A percentile compares a stretch with the other conserved stretches of the same genome.
phyloP scores from a whole-genome alignment of 2,888 invertebrate genomes.

The Calameuta filiformis region DNA sequence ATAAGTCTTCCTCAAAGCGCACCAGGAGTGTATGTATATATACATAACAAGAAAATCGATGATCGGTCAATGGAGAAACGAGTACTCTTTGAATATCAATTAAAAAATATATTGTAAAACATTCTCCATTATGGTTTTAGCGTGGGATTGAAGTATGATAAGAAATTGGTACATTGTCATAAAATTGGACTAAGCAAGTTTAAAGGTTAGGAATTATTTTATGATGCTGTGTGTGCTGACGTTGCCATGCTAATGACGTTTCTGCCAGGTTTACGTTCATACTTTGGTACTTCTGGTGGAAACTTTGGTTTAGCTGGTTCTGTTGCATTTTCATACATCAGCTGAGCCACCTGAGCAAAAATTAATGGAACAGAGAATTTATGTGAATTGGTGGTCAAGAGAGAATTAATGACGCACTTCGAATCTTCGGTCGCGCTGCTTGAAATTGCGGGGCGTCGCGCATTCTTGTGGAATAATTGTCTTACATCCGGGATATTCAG shows the following conservation, averaged over 20 bases:
- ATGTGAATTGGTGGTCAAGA: not conserved
- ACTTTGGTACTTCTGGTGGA: slow-evolving; percentile 14
- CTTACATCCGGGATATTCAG: slow-evolving; percentile 25
- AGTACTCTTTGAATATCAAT: no score
- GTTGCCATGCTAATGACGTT: slow-evolving; percentile 16
- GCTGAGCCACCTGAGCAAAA: slow-evolving; percentile 20
- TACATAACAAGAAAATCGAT: no score
- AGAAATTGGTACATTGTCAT: no score
- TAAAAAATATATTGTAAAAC: no score
- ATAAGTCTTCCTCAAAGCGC: no score
- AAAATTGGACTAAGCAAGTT: no score
- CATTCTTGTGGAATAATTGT: slow-evolving; percentile 18
- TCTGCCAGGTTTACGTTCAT: slow-evolving; percentile 12
- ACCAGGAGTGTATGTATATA: no score
- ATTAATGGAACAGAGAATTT: slow-evolving; percentile 13
- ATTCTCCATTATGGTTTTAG: no score
- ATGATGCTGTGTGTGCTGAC: slow-evolving; percentile 1
- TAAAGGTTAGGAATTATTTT: no score
- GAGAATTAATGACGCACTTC: slow-evolving; percentile 24
- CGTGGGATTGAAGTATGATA: no score
- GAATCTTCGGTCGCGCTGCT: slow-evolving; percentile 21
- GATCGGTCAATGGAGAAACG: no score
- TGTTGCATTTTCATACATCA: slow-evolving; percentile 22
- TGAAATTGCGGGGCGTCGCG: slow-evolving; percentile 14
- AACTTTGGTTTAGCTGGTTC: slow-evolving; percentile 19